These are phyloP conservation scores for Hyppa rectilinea DNA, from an alignment of 2,888 invertebrate species.

Conservation along the genomic window DNA sequence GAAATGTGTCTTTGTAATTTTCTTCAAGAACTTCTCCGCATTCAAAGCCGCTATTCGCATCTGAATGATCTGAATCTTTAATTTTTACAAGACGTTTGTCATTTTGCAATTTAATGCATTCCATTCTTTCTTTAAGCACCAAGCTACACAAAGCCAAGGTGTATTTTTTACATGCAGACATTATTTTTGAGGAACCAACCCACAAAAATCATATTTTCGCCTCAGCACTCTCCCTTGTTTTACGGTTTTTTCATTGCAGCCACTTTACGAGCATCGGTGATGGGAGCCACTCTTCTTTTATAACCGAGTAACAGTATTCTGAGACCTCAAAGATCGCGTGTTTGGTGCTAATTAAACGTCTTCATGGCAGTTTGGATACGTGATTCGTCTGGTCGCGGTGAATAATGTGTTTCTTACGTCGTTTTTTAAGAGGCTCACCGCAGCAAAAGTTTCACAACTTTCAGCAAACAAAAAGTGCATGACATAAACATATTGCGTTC, in stretches of 20 bases:
- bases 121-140: conserved; percentile 44
- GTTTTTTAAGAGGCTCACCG: conserved; percentile 70
- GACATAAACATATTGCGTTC: conserved; percentile 48
- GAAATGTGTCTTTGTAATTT: conserved; percentile 16
- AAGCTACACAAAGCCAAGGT: conserved; percentile 52
- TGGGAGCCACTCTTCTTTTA: conserved; percentile 83
- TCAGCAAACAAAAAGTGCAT: conserved; percentile 49
- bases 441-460: conserved; percentile 64
- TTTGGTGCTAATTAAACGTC: conserved; percentile 87
- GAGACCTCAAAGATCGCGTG: conserved; percentile 83
- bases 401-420: conserved; percentile 77
- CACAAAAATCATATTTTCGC: conserved; percentile 86
- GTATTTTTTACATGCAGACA: conserved; percentile 68
- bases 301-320: conserved; percentile 79
- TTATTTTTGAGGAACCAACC: conserved; percentile 73
- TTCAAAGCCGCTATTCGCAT: conserved; percentile 12
- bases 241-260: conserved; percentile 87
- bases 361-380: conserved; percentile 79
- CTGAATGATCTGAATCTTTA: conserved; percentile 2
- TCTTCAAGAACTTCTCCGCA: neutral
- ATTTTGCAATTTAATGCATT: conserved; percentile 41
- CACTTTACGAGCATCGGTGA: conserved; percentile 85
- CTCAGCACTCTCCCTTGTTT: conserved; percentile 82
- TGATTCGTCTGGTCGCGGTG: conserved; percentile 81
- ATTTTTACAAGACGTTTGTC: conserved; percentile 28